Evolutionary conservation across 2,113 vertebrate species (phyloP).

Genomic region (Leucopternis melanops): DNA sequence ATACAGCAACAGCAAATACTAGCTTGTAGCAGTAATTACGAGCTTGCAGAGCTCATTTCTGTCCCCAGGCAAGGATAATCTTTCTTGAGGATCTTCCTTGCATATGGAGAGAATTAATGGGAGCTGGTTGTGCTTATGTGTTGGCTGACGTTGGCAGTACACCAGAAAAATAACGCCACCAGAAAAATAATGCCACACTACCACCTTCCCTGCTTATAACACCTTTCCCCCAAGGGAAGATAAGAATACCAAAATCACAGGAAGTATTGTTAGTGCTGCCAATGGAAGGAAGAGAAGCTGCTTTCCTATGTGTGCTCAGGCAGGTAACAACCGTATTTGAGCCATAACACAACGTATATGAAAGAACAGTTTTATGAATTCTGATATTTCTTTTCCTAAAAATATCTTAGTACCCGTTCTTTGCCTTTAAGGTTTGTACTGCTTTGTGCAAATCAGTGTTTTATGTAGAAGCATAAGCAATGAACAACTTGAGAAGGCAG

Average conservation of each 20-base stretch:
- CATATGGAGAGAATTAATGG: not conserved
- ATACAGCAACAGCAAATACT: not conserved
- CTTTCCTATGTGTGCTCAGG: not conserved
- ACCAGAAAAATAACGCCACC: not conserved
- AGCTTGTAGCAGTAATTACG: not conserved
- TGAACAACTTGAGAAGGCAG: not conserved
- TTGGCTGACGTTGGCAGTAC: not conserved
- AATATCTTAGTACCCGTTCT: not conserved
- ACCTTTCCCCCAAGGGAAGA: not conserved
- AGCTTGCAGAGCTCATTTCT: not conserved
- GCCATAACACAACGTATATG: not conserved
- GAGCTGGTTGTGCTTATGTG: not conserved
- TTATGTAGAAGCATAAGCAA: not conserved
- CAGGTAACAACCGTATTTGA: not conserved
- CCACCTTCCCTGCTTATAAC: not conserved
- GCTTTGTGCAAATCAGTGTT: not conserved
- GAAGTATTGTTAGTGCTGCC: not conserved
- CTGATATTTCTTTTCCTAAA: not conserved
- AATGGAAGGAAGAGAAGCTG: not conserved
- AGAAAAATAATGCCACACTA: not conserved
- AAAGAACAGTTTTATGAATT: not conserved
- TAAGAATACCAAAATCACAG: not conserved
- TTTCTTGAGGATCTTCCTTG: not conserved
- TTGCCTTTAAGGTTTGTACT: not conserved
- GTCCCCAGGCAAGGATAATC: not conserved